These are phyloP conservation scores for Atta cephalotes DNA, from an alignment of 1,140 invertebrate genomes.

Conservation along the genomic window DNA sequence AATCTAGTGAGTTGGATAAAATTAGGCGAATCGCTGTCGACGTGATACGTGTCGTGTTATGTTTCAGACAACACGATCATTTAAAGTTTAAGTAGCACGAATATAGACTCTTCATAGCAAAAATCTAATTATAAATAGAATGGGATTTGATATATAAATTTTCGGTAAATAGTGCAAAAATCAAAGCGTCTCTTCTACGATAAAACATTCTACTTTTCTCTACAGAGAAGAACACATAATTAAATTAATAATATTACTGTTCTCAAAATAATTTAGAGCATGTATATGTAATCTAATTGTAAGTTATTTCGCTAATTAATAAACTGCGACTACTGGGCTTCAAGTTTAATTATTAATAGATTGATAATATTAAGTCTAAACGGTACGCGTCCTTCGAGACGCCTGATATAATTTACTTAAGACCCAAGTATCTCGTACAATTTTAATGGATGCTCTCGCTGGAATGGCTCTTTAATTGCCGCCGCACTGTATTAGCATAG, in stretches of 20 bases:
- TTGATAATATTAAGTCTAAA: constrained; percentile 34
- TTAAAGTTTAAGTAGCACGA: background rate
- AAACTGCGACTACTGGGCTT: background rate
- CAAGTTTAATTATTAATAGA: constrained; percentile 9
- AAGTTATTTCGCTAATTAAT: background rate
- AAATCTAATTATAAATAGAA: background rate
- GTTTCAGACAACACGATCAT: background rate
- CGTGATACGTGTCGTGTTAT: background rate
- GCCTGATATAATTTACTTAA: constrained; percentile 31
- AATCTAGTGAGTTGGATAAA: constrained; percentile 34
- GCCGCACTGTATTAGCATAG: constrained; percentile 54
- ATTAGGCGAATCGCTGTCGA: background rate
- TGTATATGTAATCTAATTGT: background rate
- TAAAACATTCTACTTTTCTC: background rate
- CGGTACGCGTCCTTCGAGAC: background rate
- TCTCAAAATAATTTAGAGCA: background rate
- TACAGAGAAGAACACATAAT: background rate
- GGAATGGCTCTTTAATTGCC: constrained; percentile 54
- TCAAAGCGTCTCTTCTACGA: background rate
- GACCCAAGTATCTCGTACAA: constrained; percentile 22
- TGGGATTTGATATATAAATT: too few relatives aligned
- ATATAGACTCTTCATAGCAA: background rate
- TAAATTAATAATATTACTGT: background rate
- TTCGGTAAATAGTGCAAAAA: background rate
- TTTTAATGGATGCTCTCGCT: constrained; percentile 53